Conservation (phyloP, 1,140 invertebrate species). For the Oncopodura yosiiana region DNA sequence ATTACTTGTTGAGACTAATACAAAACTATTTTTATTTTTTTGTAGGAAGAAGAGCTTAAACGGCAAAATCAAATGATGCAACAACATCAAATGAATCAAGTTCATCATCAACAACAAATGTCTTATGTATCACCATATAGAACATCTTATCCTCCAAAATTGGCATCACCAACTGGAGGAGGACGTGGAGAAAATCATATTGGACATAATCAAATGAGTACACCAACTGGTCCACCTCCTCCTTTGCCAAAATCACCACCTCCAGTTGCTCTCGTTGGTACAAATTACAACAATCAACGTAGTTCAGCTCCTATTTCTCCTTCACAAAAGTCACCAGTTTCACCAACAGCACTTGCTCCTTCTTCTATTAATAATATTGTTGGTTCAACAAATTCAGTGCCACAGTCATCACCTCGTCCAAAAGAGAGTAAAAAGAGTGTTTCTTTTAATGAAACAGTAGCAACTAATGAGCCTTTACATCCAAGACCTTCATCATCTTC, state of each 20-base stretch:
- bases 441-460: slow-evolving; percentile 62
- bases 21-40: slow-evolving; percentile 10
- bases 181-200: no score
- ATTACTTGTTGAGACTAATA: no score
- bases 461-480: slow-evolving; percentile 47
- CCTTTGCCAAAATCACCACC: slow-evolving; percentile 34
- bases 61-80: slow-evolving; percentile 40
- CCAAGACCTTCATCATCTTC: slow-evolving; percentile 36
- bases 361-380: background rate
- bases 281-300: background rate
- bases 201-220: slow-evolving; percentile 26
- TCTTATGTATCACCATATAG: slow-evolving; percentile 31
- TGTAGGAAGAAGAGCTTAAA: slow-evolving; percentile 44
- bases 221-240: slow-evolving; percentile 23
- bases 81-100: slow-evolving; percentile 37
- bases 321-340: no score
- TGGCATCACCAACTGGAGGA: slow-evolving; percentile 37
- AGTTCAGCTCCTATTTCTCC: no score
- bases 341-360: no score
- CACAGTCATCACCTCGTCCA: slow-evolving; percentile 24
- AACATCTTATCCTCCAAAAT: slow-evolving; percentile 26
- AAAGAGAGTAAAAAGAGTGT: slow-evolving; percentile 48
- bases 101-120: slow-evolving; percentile 31
- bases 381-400: slow-evolving; percentile 1
- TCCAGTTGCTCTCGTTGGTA: slow-evolving; percentile 21